These are phyloP conservation scores for Calliopsis andreniformis DNA, from an alignment of 1,140 invertebrate species.

Conservation along the genomic window DNA sequence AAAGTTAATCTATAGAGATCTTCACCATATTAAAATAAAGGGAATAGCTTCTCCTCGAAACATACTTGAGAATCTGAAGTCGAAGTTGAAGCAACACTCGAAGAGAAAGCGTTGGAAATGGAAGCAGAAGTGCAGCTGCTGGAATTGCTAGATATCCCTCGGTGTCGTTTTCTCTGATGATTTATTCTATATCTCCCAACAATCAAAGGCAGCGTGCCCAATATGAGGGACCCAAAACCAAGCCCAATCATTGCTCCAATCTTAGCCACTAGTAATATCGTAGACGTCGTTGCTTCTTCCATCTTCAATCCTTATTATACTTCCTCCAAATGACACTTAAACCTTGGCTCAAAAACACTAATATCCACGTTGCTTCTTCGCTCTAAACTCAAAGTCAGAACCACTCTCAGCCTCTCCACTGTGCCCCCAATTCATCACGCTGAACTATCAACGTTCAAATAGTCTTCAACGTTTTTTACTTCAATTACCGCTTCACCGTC, in stretches of 20 bases:
- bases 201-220: conserved; percentile 82
- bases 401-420: background rate
- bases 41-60: background rate
- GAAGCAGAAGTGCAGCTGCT: conserved; percentile 69
- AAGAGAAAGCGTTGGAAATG: conserved; percentile 50
- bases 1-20: too few species aligned
- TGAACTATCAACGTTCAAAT: background rate
- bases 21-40: too few species aligned
- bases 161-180: conserved; percentile 62
- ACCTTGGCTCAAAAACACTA: too few species aligned
- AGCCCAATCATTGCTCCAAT: conserved; percentile 82
- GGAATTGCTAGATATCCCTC: conserved; percentile 71
- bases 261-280: conserved; percentile 78
- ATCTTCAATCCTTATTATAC: conserved; percentile 16
- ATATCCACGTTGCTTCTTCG: too few species aligned
- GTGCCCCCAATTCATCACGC: too few species aligned
- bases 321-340: too few species aligned
- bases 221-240: conserved; percentile 80
- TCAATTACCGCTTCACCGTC: conserved; percentile 18
- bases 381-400: background rate
- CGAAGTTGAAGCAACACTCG: conserved; percentile 28
- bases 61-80: conserved; percentile 58
- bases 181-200: conserved; percentile 77
- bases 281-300: conserved; percentile 48
- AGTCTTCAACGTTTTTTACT: background rate